Percentiles rank a stretch among this genome's conserved stretches.
phyloP scores from a whole-genome alignment of 2,888 invertebrate species.

The Tenthredo distinguenda region DNA sequence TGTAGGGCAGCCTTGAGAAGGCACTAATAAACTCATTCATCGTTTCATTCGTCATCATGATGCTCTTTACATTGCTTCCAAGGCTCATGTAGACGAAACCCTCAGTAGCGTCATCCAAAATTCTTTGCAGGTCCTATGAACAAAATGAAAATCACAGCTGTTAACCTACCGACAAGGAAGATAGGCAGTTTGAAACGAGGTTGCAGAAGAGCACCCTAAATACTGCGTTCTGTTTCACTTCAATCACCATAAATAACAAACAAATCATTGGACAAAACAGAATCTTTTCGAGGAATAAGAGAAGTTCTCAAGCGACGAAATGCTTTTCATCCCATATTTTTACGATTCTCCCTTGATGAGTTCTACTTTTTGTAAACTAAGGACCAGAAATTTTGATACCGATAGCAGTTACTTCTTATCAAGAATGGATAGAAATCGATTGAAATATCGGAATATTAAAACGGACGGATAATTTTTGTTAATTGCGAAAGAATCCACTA shows the following conservation, averaged over 20 bases:
- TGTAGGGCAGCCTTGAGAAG: constrained; percentile 76
- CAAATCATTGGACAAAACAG: too few relatives aligned
- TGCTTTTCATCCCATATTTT: too few relatives aligned
- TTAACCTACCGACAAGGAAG: background rate
- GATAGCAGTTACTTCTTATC: background rate
- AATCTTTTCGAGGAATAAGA: too few relatives aligned
- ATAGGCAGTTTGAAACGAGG: too few relatives aligned
- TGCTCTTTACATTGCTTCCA: constrained; percentile 78
- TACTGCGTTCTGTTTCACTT: too few relatives aligned
- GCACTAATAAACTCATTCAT: constrained; percentile 75
- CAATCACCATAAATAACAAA: too few relatives aligned
- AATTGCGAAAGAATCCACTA: too few relatives aligned
- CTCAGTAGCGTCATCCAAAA: constrained; percentile 75
- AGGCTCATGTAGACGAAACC: constrained; percentile 80
- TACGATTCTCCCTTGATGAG: too few relatives aligned
- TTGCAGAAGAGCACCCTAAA: too few relatives aligned
- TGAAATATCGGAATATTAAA: background rate
- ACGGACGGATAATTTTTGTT: background rate
- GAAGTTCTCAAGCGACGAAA: too few relatives aligned
- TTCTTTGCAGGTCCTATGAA: constrained; percentile 69
- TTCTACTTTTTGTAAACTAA: too few relatives aligned
- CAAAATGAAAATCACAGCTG: background rate
- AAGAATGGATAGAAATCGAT: background rate
- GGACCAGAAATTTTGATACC: background rate
- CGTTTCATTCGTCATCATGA: constrained; percentile 76